These are phyloP conservation scores for Sinonovacula constricta DNA, from an alignment of 1,140 invertebrate species.

Conservation along the genomic window DNA sequence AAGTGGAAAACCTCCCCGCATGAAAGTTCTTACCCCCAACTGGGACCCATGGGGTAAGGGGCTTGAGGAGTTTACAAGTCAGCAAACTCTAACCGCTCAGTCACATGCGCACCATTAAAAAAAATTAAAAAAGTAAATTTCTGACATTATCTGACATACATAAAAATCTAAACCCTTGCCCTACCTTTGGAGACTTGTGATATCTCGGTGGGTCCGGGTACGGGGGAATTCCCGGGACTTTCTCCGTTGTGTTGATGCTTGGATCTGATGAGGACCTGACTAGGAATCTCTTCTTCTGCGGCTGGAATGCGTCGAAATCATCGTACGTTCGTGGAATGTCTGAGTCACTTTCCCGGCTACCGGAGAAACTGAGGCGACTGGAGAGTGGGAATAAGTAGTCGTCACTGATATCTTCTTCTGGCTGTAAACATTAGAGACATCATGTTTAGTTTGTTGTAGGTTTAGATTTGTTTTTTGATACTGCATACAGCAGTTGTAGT, in stretches of 20 bases:
- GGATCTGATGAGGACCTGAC: conserved; percentile 79
- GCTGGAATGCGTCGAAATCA: conserved; percentile 66
- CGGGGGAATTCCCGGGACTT: conserved; percentile 82
- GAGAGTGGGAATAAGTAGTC: conserved; percentile 99
- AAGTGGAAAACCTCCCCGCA: too few relatives aligned
- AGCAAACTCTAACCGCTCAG: too few relatives aligned
- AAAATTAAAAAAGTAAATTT: not conserved
- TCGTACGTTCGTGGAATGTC: conserved; percentile 80
- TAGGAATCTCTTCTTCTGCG: conserved; percentile 65
- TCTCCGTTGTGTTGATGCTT: conserved; percentile 85
- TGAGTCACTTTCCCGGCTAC: conserved; percentile 95
- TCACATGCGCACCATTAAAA: too few relatives aligned
- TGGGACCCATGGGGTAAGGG: conserved; percentile 10
- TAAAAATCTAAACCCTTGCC: not conserved
- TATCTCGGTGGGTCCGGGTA: conserved; percentile 83
- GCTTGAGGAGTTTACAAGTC: too few relatives aligned
- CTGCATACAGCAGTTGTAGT: too few relatives aligned
- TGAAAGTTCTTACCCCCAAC: too few relatives aligned
- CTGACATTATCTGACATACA: not conserved
- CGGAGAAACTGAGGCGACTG: conserved; percentile 95
- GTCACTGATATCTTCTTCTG: conserved; percentile 81
- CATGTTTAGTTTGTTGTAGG: too few relatives aligned
- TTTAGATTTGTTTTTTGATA: too few relatives aligned
- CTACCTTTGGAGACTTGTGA: conserved; percentile 61
- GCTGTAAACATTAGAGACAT: too few relatives aligned